These are phyloP conservation scores for Electrophaes corylata DNA, from an alignment of 2,888 invertebrate species.

Conservation along the genomic window DNA sequence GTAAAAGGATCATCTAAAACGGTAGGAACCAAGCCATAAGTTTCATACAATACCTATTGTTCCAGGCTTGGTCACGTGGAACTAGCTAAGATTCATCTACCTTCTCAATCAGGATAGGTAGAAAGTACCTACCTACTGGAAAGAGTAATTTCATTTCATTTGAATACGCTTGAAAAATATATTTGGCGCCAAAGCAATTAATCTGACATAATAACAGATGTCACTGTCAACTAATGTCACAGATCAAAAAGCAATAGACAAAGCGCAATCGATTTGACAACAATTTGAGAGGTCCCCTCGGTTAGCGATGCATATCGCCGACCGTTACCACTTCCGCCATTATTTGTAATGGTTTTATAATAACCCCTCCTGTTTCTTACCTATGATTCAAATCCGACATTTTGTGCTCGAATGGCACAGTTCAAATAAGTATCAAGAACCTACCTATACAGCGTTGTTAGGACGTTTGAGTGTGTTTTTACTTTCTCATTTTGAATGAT, in stretches of 20 bases:
- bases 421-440: background rate
- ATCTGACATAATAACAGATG: constrained; percentile 4
- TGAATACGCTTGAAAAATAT: background rate
- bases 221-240: constrained; percentile 16
- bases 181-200: background rate
- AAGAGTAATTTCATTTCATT: no score
- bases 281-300: constrained; percentile 13
- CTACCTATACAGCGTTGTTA: no score
- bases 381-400: constrained; percentile 3
- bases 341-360: constrained; percentile 28
- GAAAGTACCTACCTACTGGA: no score
- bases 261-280: constrained; percentile 9
- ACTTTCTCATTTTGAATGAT: no score
- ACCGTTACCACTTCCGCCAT: constrained; percentile 32
- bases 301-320: constrained; percentile 19
- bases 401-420: background rate
- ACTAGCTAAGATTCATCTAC: no score
- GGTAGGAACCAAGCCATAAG: no score
- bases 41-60: no score
- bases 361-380: constrained; percentile 20
- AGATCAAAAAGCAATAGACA: constrained; percentile 6
- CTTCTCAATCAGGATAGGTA: no score
- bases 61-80: no score
- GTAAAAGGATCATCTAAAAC: no score
- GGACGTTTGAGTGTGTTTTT: no score